phyloP scores from a whole-genome alignment of 1,140 invertebrate genomes.

The Plodia interpunctella region DNA sequence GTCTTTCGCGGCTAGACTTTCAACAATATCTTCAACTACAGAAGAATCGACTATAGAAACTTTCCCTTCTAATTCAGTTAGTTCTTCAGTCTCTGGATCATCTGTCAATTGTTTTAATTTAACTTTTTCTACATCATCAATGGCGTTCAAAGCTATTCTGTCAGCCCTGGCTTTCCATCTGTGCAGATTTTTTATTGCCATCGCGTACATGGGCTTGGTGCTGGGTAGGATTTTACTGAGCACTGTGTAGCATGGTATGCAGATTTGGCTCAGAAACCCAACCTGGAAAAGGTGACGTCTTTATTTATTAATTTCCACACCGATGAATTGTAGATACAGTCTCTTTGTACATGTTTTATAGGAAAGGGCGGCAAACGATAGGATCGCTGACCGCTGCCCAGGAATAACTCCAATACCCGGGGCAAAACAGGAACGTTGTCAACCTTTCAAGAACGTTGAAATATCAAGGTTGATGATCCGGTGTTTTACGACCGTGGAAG shows the following conservation, averaged over 20 bases:
- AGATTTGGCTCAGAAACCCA: conserved; percentile 88
- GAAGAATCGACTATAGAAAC: conserved; percentile 6
- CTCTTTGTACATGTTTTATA: too few species aligned
- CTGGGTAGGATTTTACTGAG: conserved; percentile 83
- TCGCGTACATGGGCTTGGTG: conserved; percentile 83
- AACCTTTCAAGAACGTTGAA: too few species aligned
- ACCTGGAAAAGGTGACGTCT: conserved; percentile 77
- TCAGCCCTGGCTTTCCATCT: conserved; percentile 77
- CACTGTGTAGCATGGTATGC: conserved; percentile 87
- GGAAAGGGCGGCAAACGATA: too few species aligned
- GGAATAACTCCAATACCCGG: too few species aligned
- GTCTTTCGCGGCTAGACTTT: background rate
- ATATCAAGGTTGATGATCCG: too few species aligned
- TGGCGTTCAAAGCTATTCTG: conserved; percentile 14
- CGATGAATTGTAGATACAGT: too few species aligned
- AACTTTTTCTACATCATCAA: background rate
- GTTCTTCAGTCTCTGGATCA: conserved; percentile 1
- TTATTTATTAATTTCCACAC: background rate
- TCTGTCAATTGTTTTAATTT: conserved; percentile 14
- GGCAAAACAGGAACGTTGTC: too few species aligned
- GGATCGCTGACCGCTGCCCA: too few species aligned
- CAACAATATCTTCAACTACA: conserved; percentile 15
- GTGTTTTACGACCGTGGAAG: too few species aligned
- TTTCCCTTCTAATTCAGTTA: background rate
- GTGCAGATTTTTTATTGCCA: conserved; percentile 79